Evolutionary conservation across 2,113 vertebrate genomes (phyloP).

Genomic region (Grallaria varia): DNA sequence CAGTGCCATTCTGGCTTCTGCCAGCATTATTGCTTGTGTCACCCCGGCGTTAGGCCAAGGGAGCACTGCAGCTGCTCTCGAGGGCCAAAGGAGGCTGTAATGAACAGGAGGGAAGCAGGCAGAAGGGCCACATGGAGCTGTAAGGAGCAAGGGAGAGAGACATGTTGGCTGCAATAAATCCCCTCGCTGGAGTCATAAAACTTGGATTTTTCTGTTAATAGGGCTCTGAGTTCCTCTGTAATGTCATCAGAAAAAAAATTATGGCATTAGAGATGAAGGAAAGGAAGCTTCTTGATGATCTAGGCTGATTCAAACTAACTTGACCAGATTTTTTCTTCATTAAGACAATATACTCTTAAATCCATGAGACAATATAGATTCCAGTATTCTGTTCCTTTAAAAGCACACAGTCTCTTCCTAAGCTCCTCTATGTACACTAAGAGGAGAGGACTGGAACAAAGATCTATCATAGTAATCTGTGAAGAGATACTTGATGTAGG

Average conservation of each 20-base stretch:
- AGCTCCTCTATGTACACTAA: not conserved
- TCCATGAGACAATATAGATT: not conserved
- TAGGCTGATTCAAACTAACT: not conserved
- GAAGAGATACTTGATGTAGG: not conserved
- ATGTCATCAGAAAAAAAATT: conserved; percentile 34
- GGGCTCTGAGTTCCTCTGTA: conserved; percentile 38
- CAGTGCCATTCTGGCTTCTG: conserved; percentile 28
- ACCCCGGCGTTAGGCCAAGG: conserved; percentile 31
- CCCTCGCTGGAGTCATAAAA: conserved; percentile 28
- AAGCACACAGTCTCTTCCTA: not conserved
- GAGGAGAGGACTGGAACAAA: not conserved
- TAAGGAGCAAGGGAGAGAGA: conserved; percentile 31
- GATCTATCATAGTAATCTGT: not conserved
- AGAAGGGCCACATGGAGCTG: conserved; percentile 17
- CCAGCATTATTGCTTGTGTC: not conserved
- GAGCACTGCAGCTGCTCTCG: conserved; percentile 51
- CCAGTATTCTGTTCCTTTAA: not conserved
- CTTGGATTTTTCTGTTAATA: conserved; percentile 52
- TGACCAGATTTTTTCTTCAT: not conserved
- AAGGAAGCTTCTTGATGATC: not conserved
- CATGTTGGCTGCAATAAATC: conserved; percentile 30
- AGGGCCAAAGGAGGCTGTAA: conserved; percentile 47
- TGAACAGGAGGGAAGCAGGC: conserved; percentile 45
- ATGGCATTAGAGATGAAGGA: not conserved
- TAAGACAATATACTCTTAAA: not conserved